These are phyloP conservation scores for Podarcis cretensis DNA, from an alignment of 2,113 vertebrate species.

Conservation along the genomic window DNA sequence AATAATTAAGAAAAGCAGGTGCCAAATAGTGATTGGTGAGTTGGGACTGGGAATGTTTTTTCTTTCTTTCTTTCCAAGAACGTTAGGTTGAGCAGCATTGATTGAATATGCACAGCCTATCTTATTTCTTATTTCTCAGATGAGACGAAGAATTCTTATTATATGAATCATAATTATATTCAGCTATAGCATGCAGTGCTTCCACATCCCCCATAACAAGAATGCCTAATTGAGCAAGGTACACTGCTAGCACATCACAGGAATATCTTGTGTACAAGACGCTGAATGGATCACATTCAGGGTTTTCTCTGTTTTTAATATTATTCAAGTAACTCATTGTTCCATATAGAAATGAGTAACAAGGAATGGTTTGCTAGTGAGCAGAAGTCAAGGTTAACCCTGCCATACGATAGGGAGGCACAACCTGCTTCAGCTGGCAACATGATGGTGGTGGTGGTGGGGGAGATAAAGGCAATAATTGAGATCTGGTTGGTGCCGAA, in stretches of 20 bases:
- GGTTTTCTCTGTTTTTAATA: background rate
- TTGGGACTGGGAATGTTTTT: background rate
- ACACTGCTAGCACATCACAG: background rate
- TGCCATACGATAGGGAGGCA: too few relatives aligned
- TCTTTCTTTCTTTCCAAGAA: constrained; percentile 1
- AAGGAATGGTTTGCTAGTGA: background rate
- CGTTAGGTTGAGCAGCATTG: background rate
- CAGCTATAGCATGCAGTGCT: background rate
- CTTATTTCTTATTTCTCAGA: constrained; percentile 10
- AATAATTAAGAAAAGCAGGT: constrained; percentile 22
- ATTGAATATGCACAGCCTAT: background rate
- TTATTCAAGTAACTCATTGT: background rate
- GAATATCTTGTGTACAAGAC: background rate
- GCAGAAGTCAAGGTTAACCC: too few relatives aligned
- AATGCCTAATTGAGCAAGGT: background rate
- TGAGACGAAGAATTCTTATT: constrained; percentile 12
- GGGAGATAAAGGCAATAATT: too few relatives aligned
- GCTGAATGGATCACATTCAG: background rate
- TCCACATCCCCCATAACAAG: background rate
- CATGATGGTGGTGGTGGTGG: too few relatives aligned
- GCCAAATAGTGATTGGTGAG: constrained; percentile 18
- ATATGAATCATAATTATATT: constrained; percentile 19
- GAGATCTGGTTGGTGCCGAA: too few relatives aligned
- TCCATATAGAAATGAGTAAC: background rate
- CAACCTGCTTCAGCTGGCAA: too few relatives aligned